Evolutionary conservation across 2,113 vertebrate species (phyloP).

Genomic region (Columba janthina): DNA sequence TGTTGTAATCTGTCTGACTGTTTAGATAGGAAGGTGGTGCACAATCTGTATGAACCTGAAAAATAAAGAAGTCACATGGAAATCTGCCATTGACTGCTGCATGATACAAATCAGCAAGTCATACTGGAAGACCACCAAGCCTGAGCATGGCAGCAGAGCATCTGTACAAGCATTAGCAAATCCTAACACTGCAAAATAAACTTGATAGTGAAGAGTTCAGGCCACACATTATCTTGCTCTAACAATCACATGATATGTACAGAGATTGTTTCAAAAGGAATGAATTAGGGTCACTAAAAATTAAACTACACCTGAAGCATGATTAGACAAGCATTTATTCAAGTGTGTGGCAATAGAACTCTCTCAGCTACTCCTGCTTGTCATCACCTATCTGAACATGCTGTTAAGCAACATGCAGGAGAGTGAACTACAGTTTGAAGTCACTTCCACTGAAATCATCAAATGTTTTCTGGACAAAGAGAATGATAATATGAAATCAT

Average conservation of each 20-base stretch:
- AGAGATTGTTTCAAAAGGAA: background rate
- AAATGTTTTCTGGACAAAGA: background rate
- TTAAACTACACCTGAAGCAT: background rate
- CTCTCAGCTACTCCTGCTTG: background rate
- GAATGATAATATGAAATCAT: background rate
- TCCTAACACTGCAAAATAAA: background rate
- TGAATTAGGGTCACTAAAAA: background rate
- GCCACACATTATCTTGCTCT: background rate
- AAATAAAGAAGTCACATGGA: background rate
- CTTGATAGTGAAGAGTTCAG: background rate
- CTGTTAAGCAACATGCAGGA: background rate
- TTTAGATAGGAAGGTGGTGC: background rate
- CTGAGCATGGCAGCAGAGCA: background rate
- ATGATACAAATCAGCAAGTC: background rate
- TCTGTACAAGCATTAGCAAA: background rate
- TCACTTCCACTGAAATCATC: background rate
- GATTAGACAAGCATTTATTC: background rate
- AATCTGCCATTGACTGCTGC: background rate
- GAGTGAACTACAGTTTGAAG: background rate
- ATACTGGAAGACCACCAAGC: background rate
- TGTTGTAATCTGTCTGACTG: background rate
- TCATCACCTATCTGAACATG: background rate
- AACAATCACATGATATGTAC: background rate
- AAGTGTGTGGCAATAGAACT: background rate
- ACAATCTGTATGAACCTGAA: background rate